Evolutionary conservation across 1,140 invertebrate genomes (phyloP).

Genomic region (Pachypeltis micranthus): DNA sequence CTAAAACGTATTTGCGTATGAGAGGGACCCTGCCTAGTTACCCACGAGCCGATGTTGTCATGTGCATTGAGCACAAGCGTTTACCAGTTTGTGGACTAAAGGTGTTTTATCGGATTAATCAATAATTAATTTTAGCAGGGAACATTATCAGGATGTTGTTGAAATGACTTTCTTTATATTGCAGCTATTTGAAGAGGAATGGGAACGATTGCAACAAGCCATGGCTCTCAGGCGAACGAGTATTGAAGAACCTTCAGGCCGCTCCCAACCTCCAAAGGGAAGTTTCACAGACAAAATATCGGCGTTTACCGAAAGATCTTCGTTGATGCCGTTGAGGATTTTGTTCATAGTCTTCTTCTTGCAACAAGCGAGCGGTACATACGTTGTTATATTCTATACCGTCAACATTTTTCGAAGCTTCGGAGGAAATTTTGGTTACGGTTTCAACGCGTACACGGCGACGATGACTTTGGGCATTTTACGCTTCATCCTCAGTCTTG

Average conservation of each 20-base stretch:
- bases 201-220: slow-evolving; percentile 24
- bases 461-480: slow-evolving; percentile 40
- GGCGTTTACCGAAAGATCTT: slow-evolving; percentile 29
- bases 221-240: slow-evolving; percentile 14
- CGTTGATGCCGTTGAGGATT: slow-evolving; percentile 41
- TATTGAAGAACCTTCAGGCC: background rate
- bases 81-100: too few species aligned
- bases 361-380: slow-evolving; percentile 46
- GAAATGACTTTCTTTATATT: too few species aligned
- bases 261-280: background rate
- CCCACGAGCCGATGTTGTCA: too few species aligned
- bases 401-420: slow-evolving; percentile 43
- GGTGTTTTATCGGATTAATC: too few species aligned
- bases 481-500: slow-evolving; percentile 40
- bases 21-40: too few species aligned
- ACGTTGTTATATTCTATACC: slow-evolving; percentile 57
- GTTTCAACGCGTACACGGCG: slow-evolving; percentile 37
- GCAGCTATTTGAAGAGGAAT: slow-evolving; percentile 23
- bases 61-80: too few species aligned
- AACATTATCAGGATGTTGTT: too few species aligned
- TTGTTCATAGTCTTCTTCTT: slow-evolving; percentile 40
- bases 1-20: too few species aligned
- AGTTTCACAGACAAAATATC: slow-evolving; percentile 8
- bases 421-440: slow-evolving; percentile 34
- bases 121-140: too few species aligned